phyloP scores from a whole-genome alignment of 2,113 vertebrate species.

The Pica pica region DNA sequence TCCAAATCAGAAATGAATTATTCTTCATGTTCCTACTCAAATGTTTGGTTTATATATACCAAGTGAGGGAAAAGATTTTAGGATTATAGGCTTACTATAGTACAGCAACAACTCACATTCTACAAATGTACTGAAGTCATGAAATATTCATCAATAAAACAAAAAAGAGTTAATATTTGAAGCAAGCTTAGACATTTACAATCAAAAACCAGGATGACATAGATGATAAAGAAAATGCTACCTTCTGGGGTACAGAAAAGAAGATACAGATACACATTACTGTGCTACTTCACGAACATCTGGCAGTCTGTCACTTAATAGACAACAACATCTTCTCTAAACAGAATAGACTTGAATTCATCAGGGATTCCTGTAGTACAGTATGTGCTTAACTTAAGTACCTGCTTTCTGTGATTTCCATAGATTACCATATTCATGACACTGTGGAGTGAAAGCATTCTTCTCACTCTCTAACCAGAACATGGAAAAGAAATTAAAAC shows the following conservation, averaged over 20 bases:
- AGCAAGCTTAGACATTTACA: slow-evolving; percentile 41
- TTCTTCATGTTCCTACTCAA: background rate
- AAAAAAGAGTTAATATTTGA: slow-evolving; percentile 62
- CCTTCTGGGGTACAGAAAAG: slow-evolving; percentile 50
- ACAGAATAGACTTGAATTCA: slow-evolving; percentile 76
- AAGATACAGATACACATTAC: slow-evolving; percentile 64
- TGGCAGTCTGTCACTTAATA: slow-evolving; percentile 79
- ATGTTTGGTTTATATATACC: background rate
- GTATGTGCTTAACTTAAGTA: slow-evolving; percentile 84
- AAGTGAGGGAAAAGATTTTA: slow-evolving; percentile 8
- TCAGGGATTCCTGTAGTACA: slow-evolving; percentile 77
- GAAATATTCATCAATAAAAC: slow-evolving; percentile 69
- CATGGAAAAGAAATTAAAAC: slow-evolving; percentile 80
- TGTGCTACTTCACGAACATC: slow-evolving; percentile 74
- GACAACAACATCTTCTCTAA: slow-evolving; percentile 79
- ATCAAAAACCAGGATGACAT: slow-evolving; percentile 56
- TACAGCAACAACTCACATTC: background rate
- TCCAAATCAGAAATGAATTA: background rate
- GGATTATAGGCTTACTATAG: background rate
- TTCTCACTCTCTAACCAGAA: slow-evolving; percentile 75
- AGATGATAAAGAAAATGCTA: slow-evolving; percentile 46
- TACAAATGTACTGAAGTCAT: slow-evolving; percentile 17
- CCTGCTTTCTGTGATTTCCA: slow-evolving; percentile 82
- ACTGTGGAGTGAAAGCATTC: slow-evolving; percentile 77
- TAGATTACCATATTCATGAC: slow-evolving; percentile 91